Conservation (phyloP, 2,888 invertebrate species). For the Leptura quadrifasciata region DNA sequence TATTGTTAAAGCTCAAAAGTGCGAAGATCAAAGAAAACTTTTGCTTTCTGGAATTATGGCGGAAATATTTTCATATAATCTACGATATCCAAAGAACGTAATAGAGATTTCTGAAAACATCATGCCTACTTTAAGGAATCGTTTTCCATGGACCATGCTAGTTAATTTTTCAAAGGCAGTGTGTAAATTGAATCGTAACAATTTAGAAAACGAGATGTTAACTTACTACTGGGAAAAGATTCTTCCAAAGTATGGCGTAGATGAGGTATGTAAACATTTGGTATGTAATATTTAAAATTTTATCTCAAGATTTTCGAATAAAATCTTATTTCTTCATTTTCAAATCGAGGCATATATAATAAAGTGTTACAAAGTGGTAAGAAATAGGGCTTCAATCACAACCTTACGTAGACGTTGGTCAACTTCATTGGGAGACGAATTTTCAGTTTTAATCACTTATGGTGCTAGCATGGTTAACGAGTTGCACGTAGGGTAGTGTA, state of each 20-base stretch:
- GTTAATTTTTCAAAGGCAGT: not conserved
- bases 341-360: too few relatives aligned
- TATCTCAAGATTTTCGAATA: too few relatives aligned
- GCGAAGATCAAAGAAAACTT: not conserved
- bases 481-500: too few relatives aligned
- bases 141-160: not conserved
- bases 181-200: constrained; percentile 26
- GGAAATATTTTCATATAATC: constrained; percentile 6
- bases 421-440: too few relatives aligned
- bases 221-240: not conserved
- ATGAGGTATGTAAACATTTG: not conserved
- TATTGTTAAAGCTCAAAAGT: not conserved
- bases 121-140: not conserved
- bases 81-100: not conserved
- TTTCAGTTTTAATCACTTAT: too few relatives aligned
- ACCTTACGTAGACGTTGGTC: too few relatives aligned
- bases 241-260: too few relatives aligned
- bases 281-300: too few relatives aligned
- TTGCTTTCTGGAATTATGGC: not conserved
- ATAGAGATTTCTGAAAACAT: not conserved
- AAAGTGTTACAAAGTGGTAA: too few relatives aligned
- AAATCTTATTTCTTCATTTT: too few relatives aligned
- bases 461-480: too few relatives aligned
- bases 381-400: too few relatives aligned
- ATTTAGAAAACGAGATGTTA: constrained; percentile 18